A percentile compares a stretch with the other conserved stretches of the same genome.
Conservation (phyloP, 1,140 invertebrate genomes). For the Bombus waltoni region DNA sequence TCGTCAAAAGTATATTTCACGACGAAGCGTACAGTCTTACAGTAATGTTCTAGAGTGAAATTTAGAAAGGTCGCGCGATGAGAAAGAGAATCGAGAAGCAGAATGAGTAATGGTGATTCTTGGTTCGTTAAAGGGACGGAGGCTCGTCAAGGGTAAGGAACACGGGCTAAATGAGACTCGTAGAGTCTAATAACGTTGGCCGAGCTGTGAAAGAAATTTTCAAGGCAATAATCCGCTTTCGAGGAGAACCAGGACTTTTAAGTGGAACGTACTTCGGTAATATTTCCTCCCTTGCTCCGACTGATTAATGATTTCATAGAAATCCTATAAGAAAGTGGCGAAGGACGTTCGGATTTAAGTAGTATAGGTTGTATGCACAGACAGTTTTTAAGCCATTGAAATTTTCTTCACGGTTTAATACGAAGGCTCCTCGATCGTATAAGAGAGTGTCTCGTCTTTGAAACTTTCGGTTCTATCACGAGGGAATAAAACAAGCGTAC, state of each 20-base stretch:
- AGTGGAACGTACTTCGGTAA: neutral
- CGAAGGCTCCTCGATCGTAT: neutral
- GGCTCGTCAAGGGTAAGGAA: neutral
- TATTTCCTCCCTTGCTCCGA: neutral
- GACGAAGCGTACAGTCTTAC: neutral
- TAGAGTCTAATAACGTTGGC: slow-evolving; percentile 23
- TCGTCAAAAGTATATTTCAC: neutral
- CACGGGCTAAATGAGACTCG: slow-evolving; percentile 9
- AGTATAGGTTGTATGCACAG: neutral
- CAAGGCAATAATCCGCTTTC: slow-evolving; percentile 12
- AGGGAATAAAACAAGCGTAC: no score
- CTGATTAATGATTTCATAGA: slow-evolving; percentile 4
- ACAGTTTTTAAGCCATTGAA: neutral
- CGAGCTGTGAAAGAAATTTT: slow-evolving; percentile 25
- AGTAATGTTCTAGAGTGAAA: neutral
- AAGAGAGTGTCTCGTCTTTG: neutral
- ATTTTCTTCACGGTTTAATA: no score
- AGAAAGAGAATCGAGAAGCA: neutral
- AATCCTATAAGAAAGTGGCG: neutral
- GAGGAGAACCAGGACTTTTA: neutral
- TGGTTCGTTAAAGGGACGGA: slow-evolving; percentile 11
- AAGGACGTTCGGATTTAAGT: neutral
- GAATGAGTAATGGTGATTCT: slow-evolving; percentile 7
- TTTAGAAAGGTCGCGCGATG: neutral
- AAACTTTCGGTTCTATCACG: neutral